phyloP scores from a whole-genome alignment of 2,797 vertebrate genomes.

The Rallus crepitans region DNA sequence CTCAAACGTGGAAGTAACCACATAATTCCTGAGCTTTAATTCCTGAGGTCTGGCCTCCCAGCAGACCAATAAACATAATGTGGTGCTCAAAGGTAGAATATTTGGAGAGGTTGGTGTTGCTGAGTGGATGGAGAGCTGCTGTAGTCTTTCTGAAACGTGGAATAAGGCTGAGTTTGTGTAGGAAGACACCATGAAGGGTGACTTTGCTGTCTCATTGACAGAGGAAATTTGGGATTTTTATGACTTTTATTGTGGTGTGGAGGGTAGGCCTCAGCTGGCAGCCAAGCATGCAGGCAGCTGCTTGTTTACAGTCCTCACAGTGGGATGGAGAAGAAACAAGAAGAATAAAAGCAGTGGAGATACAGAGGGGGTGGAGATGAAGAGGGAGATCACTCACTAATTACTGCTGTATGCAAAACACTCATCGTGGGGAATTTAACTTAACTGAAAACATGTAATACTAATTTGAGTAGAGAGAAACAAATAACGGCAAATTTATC shows the following conservation, averaged over 20 bases:
- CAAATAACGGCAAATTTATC: neutral
- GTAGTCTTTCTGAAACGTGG: neutral
- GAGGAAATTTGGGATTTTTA: neutral
- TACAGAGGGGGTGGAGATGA: neutral
- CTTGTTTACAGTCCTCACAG: neutral
- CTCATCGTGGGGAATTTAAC: neutral
- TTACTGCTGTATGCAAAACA: neutral
- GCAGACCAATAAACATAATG: neutral
- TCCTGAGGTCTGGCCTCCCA: neutral
- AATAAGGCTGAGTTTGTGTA: accelerated
- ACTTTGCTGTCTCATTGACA: neutral
- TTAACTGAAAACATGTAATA: neutral
- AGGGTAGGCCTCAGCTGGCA: neutral
- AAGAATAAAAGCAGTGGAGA: neutral
- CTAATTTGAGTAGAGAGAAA: neutral
- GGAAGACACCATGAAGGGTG: neutral
- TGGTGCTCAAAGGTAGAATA: neutral
- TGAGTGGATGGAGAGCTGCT: neutral
- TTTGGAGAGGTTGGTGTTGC: accelerated
- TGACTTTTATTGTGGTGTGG: accelerated
- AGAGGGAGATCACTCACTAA: neutral
- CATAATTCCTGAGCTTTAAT: neutral
- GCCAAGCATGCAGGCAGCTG: neutral
- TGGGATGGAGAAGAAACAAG: neutral
- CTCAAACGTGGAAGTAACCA: no score